phyloP scores from a whole-genome alignment of 64 coral and sea anemone species.

The Montipora sp. region DNA sequence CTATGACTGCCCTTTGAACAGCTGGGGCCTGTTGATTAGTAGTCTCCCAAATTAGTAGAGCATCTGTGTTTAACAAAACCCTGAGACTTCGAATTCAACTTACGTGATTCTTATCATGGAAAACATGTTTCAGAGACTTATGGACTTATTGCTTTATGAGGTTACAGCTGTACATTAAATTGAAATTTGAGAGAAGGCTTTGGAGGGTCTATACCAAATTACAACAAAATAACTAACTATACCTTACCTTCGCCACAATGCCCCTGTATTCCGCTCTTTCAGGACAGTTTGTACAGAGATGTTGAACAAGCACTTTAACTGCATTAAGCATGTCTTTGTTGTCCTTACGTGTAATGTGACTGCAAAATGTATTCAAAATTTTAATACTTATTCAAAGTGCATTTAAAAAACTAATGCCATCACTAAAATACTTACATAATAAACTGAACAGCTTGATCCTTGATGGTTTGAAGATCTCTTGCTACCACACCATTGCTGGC shows the following conservation, averaged over 20 bases:
- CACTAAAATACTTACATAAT: constrained; percentile 44
- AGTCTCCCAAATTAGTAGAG: too few species aligned
- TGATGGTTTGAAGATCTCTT: constrained; percentile 69
- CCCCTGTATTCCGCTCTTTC: constrained; percentile 91
- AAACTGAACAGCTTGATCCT: constrained; percentile 82
- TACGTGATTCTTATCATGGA: too few species aligned
- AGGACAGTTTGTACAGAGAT: constrained; percentile 93
- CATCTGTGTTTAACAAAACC: too few species aligned
- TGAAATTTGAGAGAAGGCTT: too few species aligned
- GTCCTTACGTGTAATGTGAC: constrained; percentile 67
- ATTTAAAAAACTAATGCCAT: background rate
- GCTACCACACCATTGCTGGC: constrained; percentile 48
- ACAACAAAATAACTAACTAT: too few species aligned
- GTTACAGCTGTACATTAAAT: too few species aligned
- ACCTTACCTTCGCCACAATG: constrained; percentile 80
- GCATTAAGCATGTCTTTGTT: constrained; percentile 59
- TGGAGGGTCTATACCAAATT: too few species aligned
- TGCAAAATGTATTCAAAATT: constrained; percentile 16
- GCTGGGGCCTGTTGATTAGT: too few species aligned
- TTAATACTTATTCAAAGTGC: background rate
- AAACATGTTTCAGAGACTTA: too few species aligned
- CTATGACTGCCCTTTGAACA: too few species aligned
- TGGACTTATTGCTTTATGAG: too few species aligned
- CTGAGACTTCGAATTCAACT: too few species aligned
- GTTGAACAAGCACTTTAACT: constrained; percentile 84